These are phyloP conservation scores for Australoheros scitulus DNA, from an alignment of 2,113 vertebrate genomes.

Conservation along the genomic window DNA sequence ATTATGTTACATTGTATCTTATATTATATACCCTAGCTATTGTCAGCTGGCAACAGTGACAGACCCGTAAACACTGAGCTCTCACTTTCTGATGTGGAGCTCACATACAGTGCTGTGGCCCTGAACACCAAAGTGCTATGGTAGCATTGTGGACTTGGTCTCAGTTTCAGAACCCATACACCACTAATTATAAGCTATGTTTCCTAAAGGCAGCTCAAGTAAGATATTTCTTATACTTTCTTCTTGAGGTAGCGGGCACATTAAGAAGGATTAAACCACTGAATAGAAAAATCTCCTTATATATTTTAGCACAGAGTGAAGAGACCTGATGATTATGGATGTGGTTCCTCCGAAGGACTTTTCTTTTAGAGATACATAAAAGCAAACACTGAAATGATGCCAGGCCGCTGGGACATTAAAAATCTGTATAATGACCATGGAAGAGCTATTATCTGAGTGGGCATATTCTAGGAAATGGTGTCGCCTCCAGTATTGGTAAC, in stretches of 20 bases:
- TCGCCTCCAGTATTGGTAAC: background rate
- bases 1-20: background rate
- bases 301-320: background rate
- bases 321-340: constrained; percentile 21
- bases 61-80: background rate
- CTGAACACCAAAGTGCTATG: background rate
- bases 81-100: background rate
- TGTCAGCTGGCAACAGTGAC: background rate
- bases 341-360: background rate
- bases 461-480: background rate
- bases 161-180: background rate
- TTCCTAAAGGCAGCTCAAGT: background rate
- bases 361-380: background rate
- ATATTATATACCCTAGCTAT: background rate
- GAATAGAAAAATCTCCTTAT: background rate
- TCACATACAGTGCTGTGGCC: background rate
- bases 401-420: background rate
- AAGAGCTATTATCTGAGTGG: background rate
- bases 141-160: background rate
- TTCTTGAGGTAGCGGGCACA: constrained; percentile 9
- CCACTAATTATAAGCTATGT: background rate
- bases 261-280: background rate
- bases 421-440: background rate
- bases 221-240: background rate
- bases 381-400: background rate